These are phyloP conservation scores for Hippolais icterina DNA, from an alignment of 2,113 vertebrate species.

Conservation along the genomic window DNA sequence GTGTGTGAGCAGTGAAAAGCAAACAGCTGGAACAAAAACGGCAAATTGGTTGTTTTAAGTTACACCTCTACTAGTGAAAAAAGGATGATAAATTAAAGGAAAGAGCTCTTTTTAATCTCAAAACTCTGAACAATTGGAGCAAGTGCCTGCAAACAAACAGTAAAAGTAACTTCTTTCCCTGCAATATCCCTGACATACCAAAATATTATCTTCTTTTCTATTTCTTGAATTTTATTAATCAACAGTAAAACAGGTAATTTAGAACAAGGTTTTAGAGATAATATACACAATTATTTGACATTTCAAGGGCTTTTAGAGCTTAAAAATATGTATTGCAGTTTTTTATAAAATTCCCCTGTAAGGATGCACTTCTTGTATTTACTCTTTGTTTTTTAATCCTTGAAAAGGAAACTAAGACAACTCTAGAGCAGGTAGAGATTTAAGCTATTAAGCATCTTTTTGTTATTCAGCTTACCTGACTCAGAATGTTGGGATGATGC, in stretches of 20 bases:
- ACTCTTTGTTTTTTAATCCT: background rate
- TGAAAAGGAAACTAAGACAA: slow-evolving; percentile 16
- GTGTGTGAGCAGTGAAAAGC: background rate
- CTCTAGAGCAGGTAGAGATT: slow-evolving; percentile 11
- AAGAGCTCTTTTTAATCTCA: background rate
- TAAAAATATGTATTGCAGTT: background rate
- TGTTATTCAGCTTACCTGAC: slow-evolving; percentile 12
- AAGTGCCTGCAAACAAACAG: background rate
- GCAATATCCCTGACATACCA: background rate
- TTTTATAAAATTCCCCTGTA: background rate
- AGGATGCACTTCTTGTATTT: background rate
- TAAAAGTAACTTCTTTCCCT: background rate
- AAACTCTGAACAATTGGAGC: background rate
- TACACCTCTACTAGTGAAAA: background rate
- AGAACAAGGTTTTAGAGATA: background rate
- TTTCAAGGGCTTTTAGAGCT: background rate
- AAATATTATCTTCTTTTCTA: background rate
- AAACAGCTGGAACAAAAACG: background rate
- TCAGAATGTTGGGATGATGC: slow-evolving; percentile 16
- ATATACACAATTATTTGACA: background rate
- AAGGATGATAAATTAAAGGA: background rate
- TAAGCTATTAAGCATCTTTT: slow-evolving; percentile 17
- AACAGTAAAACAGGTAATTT: background rate
- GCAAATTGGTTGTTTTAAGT: background rate
- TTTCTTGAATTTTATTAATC: background rate